Percentiles rank a stretch among this genome's conserved stretches.
phyloP scores from a whole-genome alignment of 2,888 invertebrate species.

The Aradus depressus region DNA sequence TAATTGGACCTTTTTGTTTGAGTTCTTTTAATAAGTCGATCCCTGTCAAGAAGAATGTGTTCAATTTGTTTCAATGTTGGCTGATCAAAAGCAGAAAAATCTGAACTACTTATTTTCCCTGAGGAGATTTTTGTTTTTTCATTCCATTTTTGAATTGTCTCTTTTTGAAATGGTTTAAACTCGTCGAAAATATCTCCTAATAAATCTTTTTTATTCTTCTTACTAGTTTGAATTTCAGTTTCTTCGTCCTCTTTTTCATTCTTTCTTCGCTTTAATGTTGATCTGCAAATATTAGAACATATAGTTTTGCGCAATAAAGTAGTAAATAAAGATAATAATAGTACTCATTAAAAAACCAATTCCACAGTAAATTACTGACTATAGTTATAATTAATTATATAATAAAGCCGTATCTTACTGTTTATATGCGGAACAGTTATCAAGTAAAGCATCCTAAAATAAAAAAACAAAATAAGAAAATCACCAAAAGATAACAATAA shows the following conservation, averaged over 20 bases:
- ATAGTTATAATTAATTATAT: no score
- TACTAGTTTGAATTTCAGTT: constrained; percentile 33
- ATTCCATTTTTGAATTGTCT: constrained; percentile 86
- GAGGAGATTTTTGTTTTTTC: constrained; percentile 73
- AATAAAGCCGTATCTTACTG: no score
- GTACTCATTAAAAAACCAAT: no score
- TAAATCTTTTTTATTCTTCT: constrained; percentile 42
- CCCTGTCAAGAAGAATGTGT: constrained; percentile 65
- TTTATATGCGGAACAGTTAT: no score
- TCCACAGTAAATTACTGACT: no score
- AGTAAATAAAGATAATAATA: no score
- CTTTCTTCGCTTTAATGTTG: background rate
- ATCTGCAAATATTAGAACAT: no score
- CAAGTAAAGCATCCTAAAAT: no score
- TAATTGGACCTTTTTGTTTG: constrained; percentile 67
- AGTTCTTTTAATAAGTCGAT: constrained; percentile 63
- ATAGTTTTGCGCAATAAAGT: no score
- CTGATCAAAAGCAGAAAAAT: constrained; percentile 47
- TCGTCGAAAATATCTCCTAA: constrained; percentile 46
- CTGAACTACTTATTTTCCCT: constrained; percentile 49
- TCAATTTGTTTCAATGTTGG: constrained; percentile 67
- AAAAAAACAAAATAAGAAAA: no score
- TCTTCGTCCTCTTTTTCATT: constrained; percentile 40
- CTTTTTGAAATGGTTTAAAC: constrained; percentile 59
- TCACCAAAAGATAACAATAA: no score